Conservation (phyloP, 2,888 invertebrate species). For the Congeria kusceri region DNA sequence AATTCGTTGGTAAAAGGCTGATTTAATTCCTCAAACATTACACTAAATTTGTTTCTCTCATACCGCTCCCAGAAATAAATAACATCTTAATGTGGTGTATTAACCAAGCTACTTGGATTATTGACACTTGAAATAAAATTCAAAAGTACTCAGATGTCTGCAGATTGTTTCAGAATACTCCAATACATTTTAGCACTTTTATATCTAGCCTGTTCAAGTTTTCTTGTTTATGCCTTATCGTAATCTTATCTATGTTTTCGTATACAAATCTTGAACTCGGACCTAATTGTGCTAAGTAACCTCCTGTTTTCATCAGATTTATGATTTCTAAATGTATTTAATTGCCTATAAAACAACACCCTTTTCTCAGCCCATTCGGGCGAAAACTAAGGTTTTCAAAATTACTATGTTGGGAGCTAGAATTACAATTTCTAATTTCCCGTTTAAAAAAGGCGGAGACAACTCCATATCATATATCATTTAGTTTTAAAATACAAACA, state of each 20-base stretch:
- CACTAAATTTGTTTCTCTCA: constrained; percentile 1
- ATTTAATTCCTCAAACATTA: no score
- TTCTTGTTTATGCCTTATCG: constrained; percentile 13
- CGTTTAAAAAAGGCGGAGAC: constrained; percentile 16
- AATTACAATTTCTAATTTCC: neutral
- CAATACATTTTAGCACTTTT: constrained; percentile 31
- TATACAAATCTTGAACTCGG: constrained; percentile 10
- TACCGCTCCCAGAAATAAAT: constrained; percentile 16
- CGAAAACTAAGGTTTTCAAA: neutral
- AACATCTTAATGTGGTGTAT: constrained; percentile 20
- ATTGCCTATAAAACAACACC: neutral
- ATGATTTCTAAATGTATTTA: constrained; percentile 15
- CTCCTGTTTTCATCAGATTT: constrained; percentile 8
- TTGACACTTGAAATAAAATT: constrained; percentile 23
- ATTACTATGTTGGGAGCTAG: neutral
- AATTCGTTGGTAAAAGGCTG: neutral
- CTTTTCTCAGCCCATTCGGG: neutral
- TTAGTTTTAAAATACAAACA: no score
- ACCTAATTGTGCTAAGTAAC: constrained; percentile 4
- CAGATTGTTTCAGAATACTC: constrained; percentile 12
- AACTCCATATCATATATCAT: constrained; percentile 3
- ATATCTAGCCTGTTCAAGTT: constrained; percentile 3
- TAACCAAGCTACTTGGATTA: constrained; percentile 18
- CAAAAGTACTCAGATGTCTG: constrained; percentile 8
- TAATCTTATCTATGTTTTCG: constrained; percentile 7